Conservation (phyloP, 2,113 vertebrate species). For the Zosterops lateralis region DNA sequence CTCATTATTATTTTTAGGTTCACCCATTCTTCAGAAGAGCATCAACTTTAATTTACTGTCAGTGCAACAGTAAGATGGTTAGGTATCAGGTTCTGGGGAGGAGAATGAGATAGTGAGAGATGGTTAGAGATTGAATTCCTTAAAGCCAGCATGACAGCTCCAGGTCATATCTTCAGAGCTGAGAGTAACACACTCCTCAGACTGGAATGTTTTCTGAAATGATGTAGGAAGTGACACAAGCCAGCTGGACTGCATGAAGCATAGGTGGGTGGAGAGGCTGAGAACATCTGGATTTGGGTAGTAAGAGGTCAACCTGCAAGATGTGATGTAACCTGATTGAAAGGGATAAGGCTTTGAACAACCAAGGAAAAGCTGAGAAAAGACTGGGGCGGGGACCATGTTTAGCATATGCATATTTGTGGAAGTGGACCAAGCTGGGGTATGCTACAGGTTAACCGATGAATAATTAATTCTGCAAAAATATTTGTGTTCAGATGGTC, state of each 20-base stretch:
- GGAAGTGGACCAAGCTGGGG: background rate
- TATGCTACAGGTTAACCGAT: background rate
- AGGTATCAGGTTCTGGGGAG: background rate
- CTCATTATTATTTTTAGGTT: background rate
- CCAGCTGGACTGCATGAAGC: background rate
- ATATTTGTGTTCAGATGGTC: background rate
- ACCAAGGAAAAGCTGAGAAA: background rate
- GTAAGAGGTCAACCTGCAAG: background rate
- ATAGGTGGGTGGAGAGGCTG: background rate
- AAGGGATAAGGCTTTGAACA: background rate
- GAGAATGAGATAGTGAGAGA: background rate
- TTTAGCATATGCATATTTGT: background rate
- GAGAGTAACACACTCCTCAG: background rate
- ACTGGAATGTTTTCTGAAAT: background rate
- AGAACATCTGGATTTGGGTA: background rate
- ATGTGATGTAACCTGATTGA: background rate
- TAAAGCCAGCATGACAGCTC: background rate
- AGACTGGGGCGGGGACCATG: background rate
- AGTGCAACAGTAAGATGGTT: background rate
- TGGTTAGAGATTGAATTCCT: background rate
- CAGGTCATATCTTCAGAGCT: background rate
- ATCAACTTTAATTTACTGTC: background rate
- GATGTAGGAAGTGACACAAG: background rate
- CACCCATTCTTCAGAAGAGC: background rate
- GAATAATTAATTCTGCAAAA: constrained; percentile 7